Percentiles rank a stretch among this genome's conserved stretches.
Evolutionary conservation across 2,888 invertebrate species (phyloP).

Genomic region (Magallana nippona): DNA sequence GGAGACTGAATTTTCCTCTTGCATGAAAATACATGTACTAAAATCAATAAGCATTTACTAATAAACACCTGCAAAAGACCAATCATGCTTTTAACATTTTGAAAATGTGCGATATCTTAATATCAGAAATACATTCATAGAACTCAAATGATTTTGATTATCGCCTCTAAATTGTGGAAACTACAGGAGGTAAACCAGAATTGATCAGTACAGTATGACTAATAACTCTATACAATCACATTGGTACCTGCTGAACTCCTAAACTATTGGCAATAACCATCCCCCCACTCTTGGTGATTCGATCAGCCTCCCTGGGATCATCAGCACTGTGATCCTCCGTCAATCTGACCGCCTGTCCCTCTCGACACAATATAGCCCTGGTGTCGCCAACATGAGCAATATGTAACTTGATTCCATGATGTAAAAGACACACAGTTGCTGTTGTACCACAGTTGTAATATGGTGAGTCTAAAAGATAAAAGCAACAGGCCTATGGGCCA

Average conservation of each 20-base stretch:
- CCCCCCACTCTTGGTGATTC: slow-evolving; percentile 80
- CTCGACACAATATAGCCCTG: slow-evolving; percentile 81
- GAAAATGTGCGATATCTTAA: too few relatives aligned
- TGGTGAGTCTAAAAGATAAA: slow-evolving; percentile 54
- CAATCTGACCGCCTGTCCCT: slow-evolving; percentile 79
- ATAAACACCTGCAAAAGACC: too few relatives aligned
- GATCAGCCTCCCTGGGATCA: slow-evolving; percentile 79
- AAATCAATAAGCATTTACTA: too few relatives aligned
- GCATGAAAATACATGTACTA: too few relatives aligned
- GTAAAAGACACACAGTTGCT: slow-evolving; percentile 82
- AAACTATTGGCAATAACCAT: slow-evolving; percentile 78
- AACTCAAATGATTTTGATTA: not conserved
- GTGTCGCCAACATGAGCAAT: slow-evolving; percentile 82
- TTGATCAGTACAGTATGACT: too few relatives aligned
- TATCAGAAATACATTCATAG: too few relatives aligned
- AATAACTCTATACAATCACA: not conserved
- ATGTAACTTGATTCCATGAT: slow-evolving; percentile 80
- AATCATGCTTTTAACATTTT: too few relatives aligned
- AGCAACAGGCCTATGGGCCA: not conserved
- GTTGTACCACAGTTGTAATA: slow-evolving; percentile 80
- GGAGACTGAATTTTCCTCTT: too few relatives aligned
- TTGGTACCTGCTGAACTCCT: slow-evolving; percentile 77
- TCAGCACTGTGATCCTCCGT: slow-evolving; percentile 81
- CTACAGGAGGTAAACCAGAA: too few relatives aligned
- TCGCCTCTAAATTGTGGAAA: not conserved